Conservation (phyloP, 2,888 invertebrate genomes). For the Brachyptera putata region DNA sequence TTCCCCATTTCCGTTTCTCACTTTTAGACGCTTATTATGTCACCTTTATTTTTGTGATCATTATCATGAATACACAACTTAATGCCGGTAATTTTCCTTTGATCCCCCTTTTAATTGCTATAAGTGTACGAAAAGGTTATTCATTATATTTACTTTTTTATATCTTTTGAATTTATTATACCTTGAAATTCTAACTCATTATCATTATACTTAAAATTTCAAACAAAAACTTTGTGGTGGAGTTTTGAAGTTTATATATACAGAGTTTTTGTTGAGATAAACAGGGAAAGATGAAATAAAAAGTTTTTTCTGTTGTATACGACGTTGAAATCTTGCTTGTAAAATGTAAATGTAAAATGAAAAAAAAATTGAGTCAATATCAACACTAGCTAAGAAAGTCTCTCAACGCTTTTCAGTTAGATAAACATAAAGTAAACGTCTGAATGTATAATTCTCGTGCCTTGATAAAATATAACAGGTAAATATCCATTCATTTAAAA, state of each 20-base stretch:
- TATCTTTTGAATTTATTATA: slow-evolving; percentile 2
- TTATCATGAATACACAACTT: background rate
- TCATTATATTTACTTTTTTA: background rate
- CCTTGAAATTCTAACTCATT: slow-evolving; percentile 4
- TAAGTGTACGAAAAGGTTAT: background rate
- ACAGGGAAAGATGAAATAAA: slow-evolving; percentile 1
- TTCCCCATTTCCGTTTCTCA: background rate
- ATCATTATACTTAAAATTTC: slow-evolving; percentile 4
- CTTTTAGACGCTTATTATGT: background rate
- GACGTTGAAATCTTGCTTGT: background rate
- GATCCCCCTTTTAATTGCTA: background rate
- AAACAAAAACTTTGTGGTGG: slow-evolving; percentile 6
- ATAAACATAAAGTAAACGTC: no score
- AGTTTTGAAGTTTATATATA: background rate
- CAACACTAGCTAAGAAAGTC: no score
- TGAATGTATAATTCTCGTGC: no score
- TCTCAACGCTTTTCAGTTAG: no score
- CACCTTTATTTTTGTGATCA: background rate
- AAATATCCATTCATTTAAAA: no score
- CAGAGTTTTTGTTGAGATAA: background rate
- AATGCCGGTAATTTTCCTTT: slow-evolving; percentile 3
- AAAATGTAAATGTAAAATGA: background rate
- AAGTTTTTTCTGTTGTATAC: background rate
- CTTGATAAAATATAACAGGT: no score
- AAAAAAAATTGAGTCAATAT: no score